Conservation (phyloP, 1,140 invertebrate genomes). For the Drosophila triauraria region DNA sequence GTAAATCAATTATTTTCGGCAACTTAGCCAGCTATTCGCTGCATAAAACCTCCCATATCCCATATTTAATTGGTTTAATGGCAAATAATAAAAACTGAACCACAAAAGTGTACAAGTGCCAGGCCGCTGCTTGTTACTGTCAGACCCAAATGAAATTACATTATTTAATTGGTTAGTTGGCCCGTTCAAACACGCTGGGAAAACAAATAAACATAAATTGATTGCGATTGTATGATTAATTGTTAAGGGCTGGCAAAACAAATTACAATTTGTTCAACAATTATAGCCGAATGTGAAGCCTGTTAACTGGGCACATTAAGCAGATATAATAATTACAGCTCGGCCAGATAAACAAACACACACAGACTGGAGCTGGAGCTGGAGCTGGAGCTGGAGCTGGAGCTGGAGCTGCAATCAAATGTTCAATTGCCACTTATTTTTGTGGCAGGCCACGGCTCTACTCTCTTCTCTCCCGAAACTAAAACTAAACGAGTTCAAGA, state of each 20-base stretch:
- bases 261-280: constrained; percentile 34
- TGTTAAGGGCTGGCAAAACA: constrained; percentile 9
- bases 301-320: constrained; percentile 9
- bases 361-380: neutral
- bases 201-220: constrained; percentile 33
- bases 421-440: constrained; percentile 57
- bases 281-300: constrained; percentile 8
- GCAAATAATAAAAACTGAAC: neutral
- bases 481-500: neutral
- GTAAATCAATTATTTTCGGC: constrained; percentile 2
- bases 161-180: constrained; percentile 42
- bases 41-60: too few relatives aligned
- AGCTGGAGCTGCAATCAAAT: constrained; percentile 26
- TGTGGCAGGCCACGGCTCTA: constrained; percentile 39
- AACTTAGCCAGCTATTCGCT: too few relatives aligned
- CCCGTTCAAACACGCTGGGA: constrained; percentile 1
- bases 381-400: neutral
- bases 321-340: constrained; percentile 21
- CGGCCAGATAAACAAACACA: neutral
- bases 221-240: constrained; percentile 43
- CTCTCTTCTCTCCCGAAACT: constrained; percentile 3
- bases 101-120: neutral
- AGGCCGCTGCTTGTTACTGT: neutral
- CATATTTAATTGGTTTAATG: too few relatives aligned
- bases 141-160: constrained; percentile 33